These are phyloP conservation scores for Prionailurus bengalensis DNA, from an alignment of 2,113 vertebrate species.

Conservation along the genomic window DNA sequence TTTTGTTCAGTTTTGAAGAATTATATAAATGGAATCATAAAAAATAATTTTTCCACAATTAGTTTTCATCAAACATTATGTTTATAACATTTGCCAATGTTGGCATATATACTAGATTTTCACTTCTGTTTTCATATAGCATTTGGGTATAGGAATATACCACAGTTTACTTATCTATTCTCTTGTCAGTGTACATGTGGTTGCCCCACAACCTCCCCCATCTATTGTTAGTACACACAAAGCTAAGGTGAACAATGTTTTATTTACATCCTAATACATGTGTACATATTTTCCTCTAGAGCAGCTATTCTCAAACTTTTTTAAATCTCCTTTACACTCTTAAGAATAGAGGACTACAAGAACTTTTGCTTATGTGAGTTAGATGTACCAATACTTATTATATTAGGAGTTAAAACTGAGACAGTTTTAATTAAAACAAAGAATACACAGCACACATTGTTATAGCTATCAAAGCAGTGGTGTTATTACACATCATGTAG, in stretches of 20 bases:
- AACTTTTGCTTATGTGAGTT: neutral
- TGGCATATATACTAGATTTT: neutral
- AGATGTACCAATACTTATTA: neutral
- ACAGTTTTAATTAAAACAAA: neutral
- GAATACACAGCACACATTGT: neutral
- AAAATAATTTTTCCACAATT: neutral
- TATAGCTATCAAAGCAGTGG: neutral
- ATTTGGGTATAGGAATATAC: neutral
- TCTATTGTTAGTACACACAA: neutral
- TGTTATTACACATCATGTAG: neutral
- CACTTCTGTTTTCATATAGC: neutral
- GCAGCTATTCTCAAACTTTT: neutral
- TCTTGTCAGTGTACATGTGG: neutral
- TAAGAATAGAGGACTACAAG: neutral
- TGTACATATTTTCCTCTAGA: neutral
- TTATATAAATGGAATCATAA: neutral
- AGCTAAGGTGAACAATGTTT: neutral
- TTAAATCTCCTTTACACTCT: neutral
- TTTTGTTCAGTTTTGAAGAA: neutral
- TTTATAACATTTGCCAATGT: neutral
- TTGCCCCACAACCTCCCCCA: neutral
- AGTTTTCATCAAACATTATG: neutral
- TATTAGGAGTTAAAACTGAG: neutral
- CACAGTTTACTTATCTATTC: neutral
- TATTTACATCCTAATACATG: neutral